Percentiles rank a stretch among this genome's conserved stretches.
phyloP scores from a whole-genome alignment of 53 echinoderm and acorn worm genomes.

The Zoroaster sp. region DNA sequence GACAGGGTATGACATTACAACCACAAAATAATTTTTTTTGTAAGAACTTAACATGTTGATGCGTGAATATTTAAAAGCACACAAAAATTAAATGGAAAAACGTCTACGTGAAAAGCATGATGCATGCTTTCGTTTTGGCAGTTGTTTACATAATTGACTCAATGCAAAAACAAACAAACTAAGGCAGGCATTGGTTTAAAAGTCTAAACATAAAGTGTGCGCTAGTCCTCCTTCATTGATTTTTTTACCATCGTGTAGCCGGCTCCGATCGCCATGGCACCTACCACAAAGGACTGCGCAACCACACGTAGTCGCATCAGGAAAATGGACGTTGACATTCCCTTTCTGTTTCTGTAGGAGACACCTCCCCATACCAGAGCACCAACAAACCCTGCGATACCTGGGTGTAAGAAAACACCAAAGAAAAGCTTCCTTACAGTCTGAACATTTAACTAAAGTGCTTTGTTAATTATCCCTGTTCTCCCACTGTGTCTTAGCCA shows the following conservation, averaged over 20 bases:
- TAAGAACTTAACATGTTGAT: too few species aligned
- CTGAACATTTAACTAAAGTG: too few species aligned
- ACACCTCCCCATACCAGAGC: constrained; percentile 79
- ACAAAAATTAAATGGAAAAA: too few species aligned
- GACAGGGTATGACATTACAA: too few species aligned
- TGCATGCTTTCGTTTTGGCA: too few species aligned
- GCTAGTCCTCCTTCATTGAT: constrained; percentile 23
- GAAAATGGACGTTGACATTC: constrained; percentile 88
- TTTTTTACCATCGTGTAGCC: constrained; percentile 61
- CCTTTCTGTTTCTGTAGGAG: constrained; percentile 70
- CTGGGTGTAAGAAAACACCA: constrained; percentile 32
- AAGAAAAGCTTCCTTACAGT: neutral
- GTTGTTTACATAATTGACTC: too few species aligned
- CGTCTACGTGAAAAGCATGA: too few species aligned
- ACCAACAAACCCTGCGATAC: constrained; percentile 74
- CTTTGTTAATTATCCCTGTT: too few species aligned
- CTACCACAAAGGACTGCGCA: constrained; percentile 85
- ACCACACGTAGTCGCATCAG: constrained; percentile 87
- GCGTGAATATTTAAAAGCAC: too few species aligned
- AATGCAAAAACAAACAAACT: neutral
- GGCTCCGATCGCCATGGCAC: constrained; percentile 88
- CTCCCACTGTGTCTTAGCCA: too few species aligned
- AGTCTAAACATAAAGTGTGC: neutral
- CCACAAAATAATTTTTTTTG: too few species aligned
- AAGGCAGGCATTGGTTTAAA: neutral